A percentile compares a stretch with the other conserved stretches of the same genome.
Conservation (phyloP, 2,797 vertebrate species). For the Danio tinwini region DNA sequence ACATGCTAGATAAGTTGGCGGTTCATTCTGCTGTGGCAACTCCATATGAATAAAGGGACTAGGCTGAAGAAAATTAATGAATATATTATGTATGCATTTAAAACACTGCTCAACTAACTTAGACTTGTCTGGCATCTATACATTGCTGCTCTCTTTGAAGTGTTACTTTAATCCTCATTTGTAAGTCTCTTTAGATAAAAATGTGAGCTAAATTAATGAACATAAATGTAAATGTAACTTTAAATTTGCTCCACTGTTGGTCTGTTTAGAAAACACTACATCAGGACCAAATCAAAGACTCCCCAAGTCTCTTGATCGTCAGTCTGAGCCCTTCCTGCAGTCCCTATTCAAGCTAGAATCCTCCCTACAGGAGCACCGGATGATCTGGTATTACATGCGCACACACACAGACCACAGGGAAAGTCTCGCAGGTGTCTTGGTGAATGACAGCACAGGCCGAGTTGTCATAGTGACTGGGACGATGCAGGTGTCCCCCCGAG, state of each 20-base stretch:
- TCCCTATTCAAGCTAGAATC: conserved; percentile 6
- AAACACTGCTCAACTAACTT: no score
- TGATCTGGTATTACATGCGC: conserved; percentile 15
- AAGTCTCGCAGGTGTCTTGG: conserved; percentile 53
- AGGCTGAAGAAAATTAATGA: no score
- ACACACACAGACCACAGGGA: conserved; percentile 12
- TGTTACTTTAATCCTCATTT: no score
- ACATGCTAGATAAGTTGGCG: no score
- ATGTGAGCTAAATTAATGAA: no score
- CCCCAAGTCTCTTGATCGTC: neutral
- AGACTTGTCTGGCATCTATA: no score
- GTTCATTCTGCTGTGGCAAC: no score
- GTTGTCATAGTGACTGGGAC: conserved; percentile 61
- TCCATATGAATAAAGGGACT: no score
- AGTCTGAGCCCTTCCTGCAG: neutral
- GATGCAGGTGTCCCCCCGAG: conserved; percentile 65
- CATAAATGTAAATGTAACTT: neutral
- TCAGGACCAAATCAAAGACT: neutral
- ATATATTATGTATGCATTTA: no score
- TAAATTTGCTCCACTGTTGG: neutral
- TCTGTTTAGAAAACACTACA: neutral
- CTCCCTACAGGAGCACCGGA: conserved; percentile 12
- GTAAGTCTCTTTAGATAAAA: no score
- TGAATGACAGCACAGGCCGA: conserved; percentile 65
- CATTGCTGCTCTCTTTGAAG: no score